phyloP scores from a whole-genome alignment of 2,888 invertebrate species.

The Melanchra persicariae region DNA sequence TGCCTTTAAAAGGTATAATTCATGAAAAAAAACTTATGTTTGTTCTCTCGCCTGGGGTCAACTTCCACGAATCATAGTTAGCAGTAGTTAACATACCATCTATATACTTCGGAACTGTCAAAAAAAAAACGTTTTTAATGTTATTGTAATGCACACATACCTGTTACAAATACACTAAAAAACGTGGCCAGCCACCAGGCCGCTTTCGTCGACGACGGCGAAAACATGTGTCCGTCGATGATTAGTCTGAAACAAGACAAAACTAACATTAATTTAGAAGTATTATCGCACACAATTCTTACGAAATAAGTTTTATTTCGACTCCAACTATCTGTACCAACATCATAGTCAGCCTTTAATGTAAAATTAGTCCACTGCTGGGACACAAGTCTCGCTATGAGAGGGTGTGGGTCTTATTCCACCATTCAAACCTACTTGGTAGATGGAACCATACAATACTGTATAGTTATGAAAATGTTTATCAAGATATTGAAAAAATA shows the following conservation, averaged over 20 bases:
- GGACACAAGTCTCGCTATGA: neutral
- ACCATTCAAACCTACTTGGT: neutral
- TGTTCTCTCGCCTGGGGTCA: neutral
- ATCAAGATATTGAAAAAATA: neutral
- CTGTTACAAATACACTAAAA: slow-evolving; percentile 88
- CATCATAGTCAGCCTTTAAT: no score
- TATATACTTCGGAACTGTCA: neutral
- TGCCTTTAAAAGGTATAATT: no score
- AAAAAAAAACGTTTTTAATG: neutral
- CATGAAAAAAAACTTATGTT: no score
- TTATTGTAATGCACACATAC: slow-evolving; percentile 65
- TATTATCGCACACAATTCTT: no score
- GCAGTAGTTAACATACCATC: neutral
- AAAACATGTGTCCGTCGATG: slow-evolving; percentile 86
- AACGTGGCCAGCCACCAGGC: slow-evolving; percentile 90
- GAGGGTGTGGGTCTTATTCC: neutral
- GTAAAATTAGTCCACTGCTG: no score
- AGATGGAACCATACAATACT: neutral
- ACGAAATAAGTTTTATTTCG: no score
- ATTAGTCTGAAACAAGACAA: slow-evolving; percentile 81
- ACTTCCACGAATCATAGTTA: neutral
- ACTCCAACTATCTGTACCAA: no score
- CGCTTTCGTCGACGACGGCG: slow-evolving; percentile 84
- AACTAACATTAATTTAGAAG: neutral
- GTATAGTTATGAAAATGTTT: neutral